A percentile compares a stretch with the other conserved stretches of the same genome.
Conservation (phyloP, 2,797 vertebrate genomes). For the Setipinna tenuifilis region DNA sequence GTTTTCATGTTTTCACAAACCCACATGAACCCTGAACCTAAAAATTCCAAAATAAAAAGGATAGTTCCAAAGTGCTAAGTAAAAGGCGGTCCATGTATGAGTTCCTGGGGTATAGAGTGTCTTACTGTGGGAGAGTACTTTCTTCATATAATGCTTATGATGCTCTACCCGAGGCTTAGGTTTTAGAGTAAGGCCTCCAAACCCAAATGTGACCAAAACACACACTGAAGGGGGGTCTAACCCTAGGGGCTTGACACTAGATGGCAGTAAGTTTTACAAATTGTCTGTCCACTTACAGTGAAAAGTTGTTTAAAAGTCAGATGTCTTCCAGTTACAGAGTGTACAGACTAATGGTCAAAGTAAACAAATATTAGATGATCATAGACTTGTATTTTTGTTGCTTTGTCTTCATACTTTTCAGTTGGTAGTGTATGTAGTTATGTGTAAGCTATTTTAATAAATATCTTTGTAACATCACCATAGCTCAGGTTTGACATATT, state of each 20-base stretch:
- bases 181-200: neutral
- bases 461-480: neutral
- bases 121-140: neutral
- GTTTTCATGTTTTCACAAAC: neutral
- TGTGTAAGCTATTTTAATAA: neutral
- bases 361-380: neutral
- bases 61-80: neutral
- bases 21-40: neutral
- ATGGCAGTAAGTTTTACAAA: conserved; percentile 1
- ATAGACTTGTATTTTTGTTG: no score
- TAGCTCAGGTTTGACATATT: neutral
- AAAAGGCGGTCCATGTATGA: neutral
- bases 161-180: no score
- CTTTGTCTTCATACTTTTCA: neutral
- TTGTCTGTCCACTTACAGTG: neutral
- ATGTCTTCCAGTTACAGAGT: no score
- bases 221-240: no score
- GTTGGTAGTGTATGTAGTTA: neutral
- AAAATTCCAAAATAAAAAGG: neutral
- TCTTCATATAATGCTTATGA: neutral
- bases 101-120: neutral
- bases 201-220: neutral
- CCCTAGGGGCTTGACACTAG: neutral
- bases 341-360: neutral
- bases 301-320: neutral